Conservation (phyloP, 2,113 vertebrate species). For the Melanerpes formicivorus region DNA sequence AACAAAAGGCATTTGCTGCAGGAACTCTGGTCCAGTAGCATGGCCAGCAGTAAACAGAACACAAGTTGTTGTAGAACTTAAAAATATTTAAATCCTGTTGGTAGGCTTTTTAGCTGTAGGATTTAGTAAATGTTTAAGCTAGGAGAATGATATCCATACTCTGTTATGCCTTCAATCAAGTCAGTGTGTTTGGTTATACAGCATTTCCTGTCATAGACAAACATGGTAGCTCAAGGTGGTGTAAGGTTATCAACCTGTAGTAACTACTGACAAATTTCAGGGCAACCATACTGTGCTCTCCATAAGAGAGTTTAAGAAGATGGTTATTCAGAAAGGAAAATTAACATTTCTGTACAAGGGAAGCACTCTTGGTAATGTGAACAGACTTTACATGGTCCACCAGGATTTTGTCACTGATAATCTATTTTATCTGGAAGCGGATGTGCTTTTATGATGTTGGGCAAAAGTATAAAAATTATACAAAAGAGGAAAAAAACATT, state of each 20-base stretch:
- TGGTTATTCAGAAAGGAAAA: not conserved
- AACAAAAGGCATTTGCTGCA: not conserved
- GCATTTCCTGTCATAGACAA: slow-evolving; percentile 7
- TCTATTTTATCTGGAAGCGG: not conserved
- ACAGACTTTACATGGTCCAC: not conserved
- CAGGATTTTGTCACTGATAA: not conserved
- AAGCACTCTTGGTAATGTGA: not conserved
- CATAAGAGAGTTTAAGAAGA: not conserved
- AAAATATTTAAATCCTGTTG: not conserved
- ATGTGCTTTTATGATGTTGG: not conserved
- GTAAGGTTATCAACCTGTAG: not conserved
- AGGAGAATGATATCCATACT: not conserved
- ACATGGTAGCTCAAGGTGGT: not conserved
- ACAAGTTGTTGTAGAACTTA: not conserved
- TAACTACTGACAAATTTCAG: not conserved
- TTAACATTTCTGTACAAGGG: not conserved
- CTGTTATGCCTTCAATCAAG: not conserved
- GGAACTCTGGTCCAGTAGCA: not conserved
- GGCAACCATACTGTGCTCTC: not conserved
- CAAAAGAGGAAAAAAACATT: not conserved
- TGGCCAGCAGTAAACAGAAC: not conserved
- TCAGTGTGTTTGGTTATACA: not conserved
- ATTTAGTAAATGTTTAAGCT: not conserved
- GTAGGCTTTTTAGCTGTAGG: not conserved
- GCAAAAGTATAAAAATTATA: not conserved